phyloP scores from a whole-genome alignment of 2,888 invertebrate species.

The Drosophila putrida region DNA sequence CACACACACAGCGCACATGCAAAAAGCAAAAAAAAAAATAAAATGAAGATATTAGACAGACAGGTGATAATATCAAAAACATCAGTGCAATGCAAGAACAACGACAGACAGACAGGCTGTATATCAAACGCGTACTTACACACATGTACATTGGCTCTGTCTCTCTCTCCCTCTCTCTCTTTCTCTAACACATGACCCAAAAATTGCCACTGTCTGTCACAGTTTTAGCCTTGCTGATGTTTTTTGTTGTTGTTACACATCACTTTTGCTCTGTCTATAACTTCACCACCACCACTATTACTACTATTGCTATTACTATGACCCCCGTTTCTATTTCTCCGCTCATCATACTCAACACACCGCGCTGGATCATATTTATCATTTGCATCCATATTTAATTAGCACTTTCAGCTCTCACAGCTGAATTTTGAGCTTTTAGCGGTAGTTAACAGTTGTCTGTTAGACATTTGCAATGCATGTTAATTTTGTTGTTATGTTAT shows the following conservation, averaged over 20 bases:
- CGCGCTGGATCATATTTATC: conserved; percentile 74
- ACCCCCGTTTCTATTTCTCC: conserved; percentile 48
- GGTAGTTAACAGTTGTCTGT: conserved; percentile 68
- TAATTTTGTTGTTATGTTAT: conserved; percentile 37
- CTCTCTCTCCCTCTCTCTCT: neutral
- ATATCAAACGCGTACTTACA: conserved; percentile 16
- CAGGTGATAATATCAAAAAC: conserved; percentile 50
- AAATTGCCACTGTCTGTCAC: conserved; percentile 8
- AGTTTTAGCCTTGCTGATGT: conserved; percentile 16
- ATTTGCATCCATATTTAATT: conserved; percentile 74
- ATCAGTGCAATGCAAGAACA: conserved; percentile 25
- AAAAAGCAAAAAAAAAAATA: too few relatives aligned
- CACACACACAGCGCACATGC: conserved; percentile 34
- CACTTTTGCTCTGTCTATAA: conserved; percentile 19
- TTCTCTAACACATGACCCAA: conserved; percentile 16
- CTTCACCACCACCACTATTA: conserved; percentile 11
- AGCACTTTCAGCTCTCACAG: conserved; percentile 66
- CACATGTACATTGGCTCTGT: conserved; percentile 9
- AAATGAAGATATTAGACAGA: conserved; percentile 19
- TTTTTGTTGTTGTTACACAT: conserved; percentile 35
- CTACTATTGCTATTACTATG: conserved; percentile 41
- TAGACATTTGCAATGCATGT: conserved; percentile 59
- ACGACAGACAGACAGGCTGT: conserved; percentile 29
- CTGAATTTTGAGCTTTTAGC: conserved; percentile 59
- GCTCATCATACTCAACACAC: conserved; percentile 55